A percentile compares a stretch with the other conserved stretches of the same genome.
These are phyloP conservation scores for Coreoperca whiteheadi DNA, from an alignment of 2,113 vertebrate species.

Conservation along the genomic window DNA sequence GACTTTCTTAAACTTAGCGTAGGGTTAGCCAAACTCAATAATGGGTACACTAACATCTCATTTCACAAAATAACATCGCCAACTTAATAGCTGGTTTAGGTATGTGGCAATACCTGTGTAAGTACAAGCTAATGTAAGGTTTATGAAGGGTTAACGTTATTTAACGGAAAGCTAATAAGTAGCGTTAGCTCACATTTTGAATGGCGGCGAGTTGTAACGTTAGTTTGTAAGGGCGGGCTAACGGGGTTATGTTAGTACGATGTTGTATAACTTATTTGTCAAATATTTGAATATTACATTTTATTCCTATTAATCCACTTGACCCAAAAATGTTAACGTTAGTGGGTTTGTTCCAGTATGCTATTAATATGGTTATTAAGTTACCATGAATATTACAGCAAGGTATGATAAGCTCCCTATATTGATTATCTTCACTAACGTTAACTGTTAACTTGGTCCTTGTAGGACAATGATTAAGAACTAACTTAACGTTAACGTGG, in stretches of 20 bases:
- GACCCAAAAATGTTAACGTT: too few relatives aligned
- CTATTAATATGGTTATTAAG: not conserved
- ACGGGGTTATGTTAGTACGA: too few relatives aligned
- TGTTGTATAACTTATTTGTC: too few relatives aligned
- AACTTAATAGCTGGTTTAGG: not conserved
- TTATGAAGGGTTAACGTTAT: not conserved
- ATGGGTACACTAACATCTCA: not conserved
- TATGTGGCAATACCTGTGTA: not conserved
- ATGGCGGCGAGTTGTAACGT: not conserved
- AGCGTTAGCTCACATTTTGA: not conserved
- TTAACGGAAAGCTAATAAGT: not conserved
- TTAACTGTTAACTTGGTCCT: too few relatives aligned
- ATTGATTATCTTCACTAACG: not conserved
- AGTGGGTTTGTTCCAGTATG: too few relatives aligned
- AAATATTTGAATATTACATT: too few relatives aligned
- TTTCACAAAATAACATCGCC: not conserved
- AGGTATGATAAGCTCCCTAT: too few relatives aligned
- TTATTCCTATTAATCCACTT: not conserved
- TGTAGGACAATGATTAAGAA: not conserved
- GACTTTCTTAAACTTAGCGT: not conserved
- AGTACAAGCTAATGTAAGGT: not conserved
- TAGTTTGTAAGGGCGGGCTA: not conserved
- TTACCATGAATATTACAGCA: not conserved
- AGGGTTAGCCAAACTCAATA: not conserved
- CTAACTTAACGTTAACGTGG: too few relatives aligned